Evolutionary conservation across 2,888 invertebrate species (phyloP).

Genomic region (Erannis defoliaria): DNA sequence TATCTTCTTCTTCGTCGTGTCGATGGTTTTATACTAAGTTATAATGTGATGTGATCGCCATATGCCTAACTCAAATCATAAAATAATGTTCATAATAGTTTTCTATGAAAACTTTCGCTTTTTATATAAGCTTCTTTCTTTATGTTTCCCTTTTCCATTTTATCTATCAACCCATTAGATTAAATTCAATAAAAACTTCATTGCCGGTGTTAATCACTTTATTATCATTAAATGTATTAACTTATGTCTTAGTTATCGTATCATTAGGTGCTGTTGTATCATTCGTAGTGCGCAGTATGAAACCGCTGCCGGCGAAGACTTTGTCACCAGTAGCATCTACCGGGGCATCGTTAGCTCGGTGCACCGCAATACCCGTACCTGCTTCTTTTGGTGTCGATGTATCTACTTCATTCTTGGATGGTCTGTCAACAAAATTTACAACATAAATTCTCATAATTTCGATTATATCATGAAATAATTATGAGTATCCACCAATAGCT

Average conservation of each 20-base stretch:
- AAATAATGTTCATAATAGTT: no score
- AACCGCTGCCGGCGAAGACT: slow-evolving; percentile 64
- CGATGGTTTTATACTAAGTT: no score
- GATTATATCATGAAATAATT: no score
- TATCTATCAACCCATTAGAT: not conserved
- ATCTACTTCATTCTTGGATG: slow-evolving; percentile 30
- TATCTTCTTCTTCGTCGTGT: no score
- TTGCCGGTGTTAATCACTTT: slow-evolving; percentile 10
- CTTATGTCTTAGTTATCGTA: slow-evolving; percentile 30
- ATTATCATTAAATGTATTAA: slow-evolving; percentile 12
- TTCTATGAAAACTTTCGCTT: no score
- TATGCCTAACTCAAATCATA: no score
- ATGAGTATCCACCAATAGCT: no score
- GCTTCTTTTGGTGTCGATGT: slow-evolving; percentile 30
- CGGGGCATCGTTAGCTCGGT: slow-evolving; percentile 49
- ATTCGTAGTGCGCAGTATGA: slow-evolving; percentile 59
- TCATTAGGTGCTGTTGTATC: slow-evolving; percentile 41
- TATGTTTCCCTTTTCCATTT: not conserved
- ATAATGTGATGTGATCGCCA: no score
- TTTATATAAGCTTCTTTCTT: not conserved
- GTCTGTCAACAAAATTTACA: slow-evolving; percentile 20
- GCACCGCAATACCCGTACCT: slow-evolving; percentile 38
- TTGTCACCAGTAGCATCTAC: slow-evolving; percentile 56
- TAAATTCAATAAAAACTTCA: not conserved
- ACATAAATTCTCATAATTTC: not conserved